These are phyloP conservation scores for Xenopus laevis DNA, from an alignment of 2,113 vertebrate species.

Conservation along the genomic window DNA sequence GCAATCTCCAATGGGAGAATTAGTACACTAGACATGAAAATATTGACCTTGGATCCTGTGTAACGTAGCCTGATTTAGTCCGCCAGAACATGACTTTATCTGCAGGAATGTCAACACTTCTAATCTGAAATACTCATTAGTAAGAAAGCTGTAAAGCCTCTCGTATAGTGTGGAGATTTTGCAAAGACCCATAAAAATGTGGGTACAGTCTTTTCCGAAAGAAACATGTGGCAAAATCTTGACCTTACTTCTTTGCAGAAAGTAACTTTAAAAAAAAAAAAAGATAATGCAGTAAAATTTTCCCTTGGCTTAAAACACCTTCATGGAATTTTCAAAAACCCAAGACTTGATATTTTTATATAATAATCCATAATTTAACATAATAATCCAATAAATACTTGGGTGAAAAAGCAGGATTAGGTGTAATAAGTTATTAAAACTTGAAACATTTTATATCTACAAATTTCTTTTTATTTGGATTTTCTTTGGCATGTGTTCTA, in stretches of 20 bases:
- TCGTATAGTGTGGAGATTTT: background rate
- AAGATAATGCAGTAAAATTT: too few relatives aligned
- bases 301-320: too few relatives aligned
- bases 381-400: too few relatives aligned
- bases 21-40: slow-evolving; percentile 22
- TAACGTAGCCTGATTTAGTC: slow-evolving; percentile 9
- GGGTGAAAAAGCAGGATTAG: too few relatives aligned
- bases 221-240: background rate
- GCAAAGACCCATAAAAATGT: background rate
- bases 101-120: slow-evolving; percentile 33
- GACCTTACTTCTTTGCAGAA: background rate
- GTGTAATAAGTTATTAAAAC: too few relatives aligned
- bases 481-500: too few relatives aligned
- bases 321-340: too few relatives aligned
- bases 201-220: background rate
- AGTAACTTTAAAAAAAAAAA: background rate
- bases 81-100: slow-evolving; percentile 34
- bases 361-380: too few relatives aligned
- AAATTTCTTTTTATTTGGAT: too few relatives aligned
- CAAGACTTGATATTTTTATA: too few relatives aligned
- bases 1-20: slow-evolving; percentile 8
- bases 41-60: slow-evolving; percentile 29
- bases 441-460: too few relatives aligned
- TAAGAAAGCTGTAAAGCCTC: slow-evolving; percentile 3
- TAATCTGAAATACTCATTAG: slow-evolving; percentile 30